Conservation (phyloP, 2,797 vertebrate species). For the Phylloscopus collybita region DNA sequence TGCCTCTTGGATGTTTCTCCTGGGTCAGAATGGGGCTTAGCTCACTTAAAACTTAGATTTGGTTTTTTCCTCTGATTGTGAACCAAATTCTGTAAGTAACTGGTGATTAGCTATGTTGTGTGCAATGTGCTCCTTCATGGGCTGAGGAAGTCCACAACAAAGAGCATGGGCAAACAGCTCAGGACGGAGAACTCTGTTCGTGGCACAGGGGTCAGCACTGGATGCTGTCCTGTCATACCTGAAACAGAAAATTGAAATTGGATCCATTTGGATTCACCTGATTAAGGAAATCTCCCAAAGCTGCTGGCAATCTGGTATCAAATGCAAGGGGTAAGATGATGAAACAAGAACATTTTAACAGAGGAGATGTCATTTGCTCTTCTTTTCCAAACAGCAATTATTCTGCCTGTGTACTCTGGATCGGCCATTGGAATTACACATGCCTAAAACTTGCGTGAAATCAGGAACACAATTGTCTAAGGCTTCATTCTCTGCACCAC, state of each 20-base stretch:
- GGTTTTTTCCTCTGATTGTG: neutral
- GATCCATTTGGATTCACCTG: neutral
- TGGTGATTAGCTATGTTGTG: neutral
- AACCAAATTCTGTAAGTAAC: neutral
- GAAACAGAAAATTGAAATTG: neutral
- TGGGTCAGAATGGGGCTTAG: neutral
- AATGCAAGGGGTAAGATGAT: neutral
- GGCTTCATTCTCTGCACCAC: neutral
- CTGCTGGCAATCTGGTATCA: neutral
- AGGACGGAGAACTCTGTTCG: neutral
- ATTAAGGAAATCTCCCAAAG: neutral
- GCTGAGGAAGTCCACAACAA: neutral
- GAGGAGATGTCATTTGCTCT: neutral
- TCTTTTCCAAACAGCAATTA: neutral
- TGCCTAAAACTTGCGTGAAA: conserved; percentile 3
- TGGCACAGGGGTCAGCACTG: neutral
- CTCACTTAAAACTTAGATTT: neutral
- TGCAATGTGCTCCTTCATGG: neutral
- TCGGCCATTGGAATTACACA: conserved; percentile 3
- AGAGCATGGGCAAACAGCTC: neutral
- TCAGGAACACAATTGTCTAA: conserved; percentile 41
- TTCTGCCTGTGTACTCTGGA: neutral
- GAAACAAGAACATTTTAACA: neutral
- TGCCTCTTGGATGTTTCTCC: neutral
- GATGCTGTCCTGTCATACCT: neutral